Conservation (phyloP, 2,797 vertebrate genomes). For the Parotocinclus haroldoi region DNA sequence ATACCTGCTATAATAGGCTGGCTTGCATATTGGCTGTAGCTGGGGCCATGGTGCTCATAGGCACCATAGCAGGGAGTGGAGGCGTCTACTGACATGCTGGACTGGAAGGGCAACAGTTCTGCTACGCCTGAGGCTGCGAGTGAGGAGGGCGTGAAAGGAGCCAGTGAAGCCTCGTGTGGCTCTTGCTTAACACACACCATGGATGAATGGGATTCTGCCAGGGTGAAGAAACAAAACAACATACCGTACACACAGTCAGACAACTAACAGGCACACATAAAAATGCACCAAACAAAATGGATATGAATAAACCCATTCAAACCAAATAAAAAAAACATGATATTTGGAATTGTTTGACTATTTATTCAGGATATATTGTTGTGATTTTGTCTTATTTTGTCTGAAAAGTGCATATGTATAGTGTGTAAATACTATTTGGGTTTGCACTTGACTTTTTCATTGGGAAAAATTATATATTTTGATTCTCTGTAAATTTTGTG, state of each 20-base stretch:
- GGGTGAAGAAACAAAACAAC: constrained; percentile 60
- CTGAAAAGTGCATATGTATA: too few species aligned
- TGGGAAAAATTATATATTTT: too few species aligned
- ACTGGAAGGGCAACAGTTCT: constrained; percentile 86
- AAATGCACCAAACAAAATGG: constrained; percentile 42
- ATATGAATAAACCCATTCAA: constrained; percentile 33
- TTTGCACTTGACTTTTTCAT: too few species aligned
- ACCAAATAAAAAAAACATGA: constrained; percentile 37
- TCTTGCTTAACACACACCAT: constrained; percentile 87
- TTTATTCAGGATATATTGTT: background rate
- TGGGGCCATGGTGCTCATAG: constrained; percentile 78
- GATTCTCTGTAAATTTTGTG: too few species aligned
- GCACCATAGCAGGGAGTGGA: constrained; percentile 81
- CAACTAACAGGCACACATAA: constrained; percentile 57
- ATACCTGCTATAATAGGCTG: constrained; percentile 88
- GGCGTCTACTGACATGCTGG: constrained; percentile 84
- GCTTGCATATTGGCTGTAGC: constrained; percentile 85
- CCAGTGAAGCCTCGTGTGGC: constrained; percentile 89
- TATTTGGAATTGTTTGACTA: constrained; percentile 51
- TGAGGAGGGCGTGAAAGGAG: constrained; percentile 87
- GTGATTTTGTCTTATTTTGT: background rate
- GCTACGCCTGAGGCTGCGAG: constrained; percentile 76
- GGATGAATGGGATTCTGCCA: constrained; percentile 77
- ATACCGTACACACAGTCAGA: constrained; percentile 46
- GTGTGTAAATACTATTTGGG: too few species aligned